phyloP scores from a whole-genome alignment of 2,888 invertebrate genomes.

The Meliscaeva auricollis region DNA sequence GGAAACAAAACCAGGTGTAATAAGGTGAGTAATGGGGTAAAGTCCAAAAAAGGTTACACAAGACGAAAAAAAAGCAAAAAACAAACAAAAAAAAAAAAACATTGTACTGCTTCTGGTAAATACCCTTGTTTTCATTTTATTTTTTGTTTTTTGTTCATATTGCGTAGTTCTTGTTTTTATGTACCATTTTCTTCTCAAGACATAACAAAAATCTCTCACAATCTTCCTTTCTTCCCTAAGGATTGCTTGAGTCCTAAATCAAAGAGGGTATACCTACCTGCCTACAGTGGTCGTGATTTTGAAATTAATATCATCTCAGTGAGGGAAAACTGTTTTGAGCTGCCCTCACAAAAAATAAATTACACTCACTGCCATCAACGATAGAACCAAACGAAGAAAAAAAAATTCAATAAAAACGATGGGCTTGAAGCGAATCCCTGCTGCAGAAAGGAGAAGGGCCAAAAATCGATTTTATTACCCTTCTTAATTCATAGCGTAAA shows the following conservation, averaged over 20 bases:
- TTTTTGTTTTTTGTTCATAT: neutral
- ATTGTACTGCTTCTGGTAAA: slow-evolving; percentile 19
- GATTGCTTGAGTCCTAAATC: slow-evolving; percentile 10
- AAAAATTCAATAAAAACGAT: slow-evolving; percentile 16
- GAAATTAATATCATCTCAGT: slow-evolving; percentile 19
- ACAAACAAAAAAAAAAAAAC: slow-evolving; percentile 20
- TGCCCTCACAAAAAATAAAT: slow-evolving; percentile 53
- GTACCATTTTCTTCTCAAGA: neutral
- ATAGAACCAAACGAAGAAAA: neutral
- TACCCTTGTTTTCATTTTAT: slow-evolving; percentile 43
- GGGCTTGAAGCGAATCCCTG: slow-evolving; percentile 56
- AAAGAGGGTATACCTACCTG: slow-evolving; percentile 3
- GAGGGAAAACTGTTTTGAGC: neutral
- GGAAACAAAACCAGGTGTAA: slow-evolving; percentile 38
- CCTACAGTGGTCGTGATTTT: slow-evolving; percentile 30
- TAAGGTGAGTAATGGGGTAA: slow-evolving; percentile 20
- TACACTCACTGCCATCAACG: slow-evolving; percentile 7
- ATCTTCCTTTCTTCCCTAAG: slow-evolving; percentile 19
- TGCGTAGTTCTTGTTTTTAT: neutral
- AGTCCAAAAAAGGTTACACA: slow-evolving; percentile 32
- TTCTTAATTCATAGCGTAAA: slow-evolving; percentile 60
- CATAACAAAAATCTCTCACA: slow-evolving; percentile 5
- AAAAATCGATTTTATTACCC: slow-evolving; percentile 68
- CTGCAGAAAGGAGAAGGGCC: slow-evolving; percentile 18
- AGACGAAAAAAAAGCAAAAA: no score